Conservation (phyloP, 92 coral and sea anemone species). For the Plumapathes pennacea region DNA sequence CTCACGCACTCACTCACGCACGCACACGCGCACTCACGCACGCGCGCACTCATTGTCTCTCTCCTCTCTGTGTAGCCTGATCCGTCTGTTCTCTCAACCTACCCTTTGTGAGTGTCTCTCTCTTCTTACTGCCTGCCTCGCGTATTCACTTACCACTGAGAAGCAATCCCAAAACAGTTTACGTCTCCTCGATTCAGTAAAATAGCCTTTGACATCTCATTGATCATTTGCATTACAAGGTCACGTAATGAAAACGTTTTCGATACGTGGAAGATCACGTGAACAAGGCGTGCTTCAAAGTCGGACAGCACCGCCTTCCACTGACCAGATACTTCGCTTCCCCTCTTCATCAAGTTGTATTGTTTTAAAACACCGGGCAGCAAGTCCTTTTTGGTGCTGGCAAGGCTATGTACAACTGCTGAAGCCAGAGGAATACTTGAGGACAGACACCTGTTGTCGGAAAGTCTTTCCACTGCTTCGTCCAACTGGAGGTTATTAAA, state of each 20-base stretch:
- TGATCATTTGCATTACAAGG: constrained; percentile 29
- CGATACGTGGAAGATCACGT: constrained; percentile 20
- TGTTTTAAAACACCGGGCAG: constrained; percentile 23
- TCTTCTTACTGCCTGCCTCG: too few relatives aligned
- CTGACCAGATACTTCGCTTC: background rate
- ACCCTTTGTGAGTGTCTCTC: too few relatives aligned
- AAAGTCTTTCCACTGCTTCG: constrained; percentile 35
- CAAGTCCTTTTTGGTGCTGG: constrained; percentile 31
- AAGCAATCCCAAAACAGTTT: too few relatives aligned
- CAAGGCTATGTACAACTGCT: constrained; percentile 50
- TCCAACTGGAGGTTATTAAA: constrained; percentile 20
- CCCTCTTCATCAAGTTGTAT: constrained; percentile 32
- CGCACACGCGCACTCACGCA: too few relatives aligned
- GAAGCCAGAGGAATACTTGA: constrained; percentile 49
- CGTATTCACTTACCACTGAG: constrained; percentile 8
- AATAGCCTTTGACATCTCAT: constrained; percentile 21
- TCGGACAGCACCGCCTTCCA: constrained; percentile 59
- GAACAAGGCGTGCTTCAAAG: constrained; percentile 63
- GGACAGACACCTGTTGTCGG: constrained; percentile 39
- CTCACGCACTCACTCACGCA: too few relatives aligned
- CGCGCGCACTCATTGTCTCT: too few relatives aligned
- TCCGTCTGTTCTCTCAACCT: too few relatives aligned
- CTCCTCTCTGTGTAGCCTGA: too few relatives aligned
- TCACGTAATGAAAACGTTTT: constrained; percentile 14
- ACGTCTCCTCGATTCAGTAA: too few relatives aligned